A percentile compares a stretch with the other conserved stretches of the same genome.
These are phyloP conservation scores for Urocynchramus pylzowi DNA, from an alignment of 2,113 vertebrate genomes.

Conservation along the genomic window DNA sequence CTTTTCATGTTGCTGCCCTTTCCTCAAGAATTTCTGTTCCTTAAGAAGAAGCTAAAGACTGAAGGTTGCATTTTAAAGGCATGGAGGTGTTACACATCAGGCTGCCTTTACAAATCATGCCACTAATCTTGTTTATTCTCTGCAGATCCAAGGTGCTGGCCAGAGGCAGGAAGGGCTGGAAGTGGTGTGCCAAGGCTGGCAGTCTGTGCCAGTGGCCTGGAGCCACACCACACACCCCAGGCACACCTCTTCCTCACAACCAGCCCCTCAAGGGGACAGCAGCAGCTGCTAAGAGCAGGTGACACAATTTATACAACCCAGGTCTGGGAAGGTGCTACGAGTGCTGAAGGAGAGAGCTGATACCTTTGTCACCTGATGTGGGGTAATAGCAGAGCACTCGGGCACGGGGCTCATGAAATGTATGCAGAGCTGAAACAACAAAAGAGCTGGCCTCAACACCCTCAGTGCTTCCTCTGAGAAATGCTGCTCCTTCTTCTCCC, in stretches of 20 bases:
- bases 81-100: background rate
- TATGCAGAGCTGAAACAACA: background rate
- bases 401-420: background rate
- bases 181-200: background rate
- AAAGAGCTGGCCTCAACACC: background rate
- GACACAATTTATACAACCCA: background rate
- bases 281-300: background rate
- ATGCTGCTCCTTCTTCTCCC: background rate
- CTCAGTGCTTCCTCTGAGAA: background rate
- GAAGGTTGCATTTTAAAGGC: background rate
- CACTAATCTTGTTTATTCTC: background rate
- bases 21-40: background rate
- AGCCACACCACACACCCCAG: background rate
- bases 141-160: background rate
- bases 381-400: background rate
- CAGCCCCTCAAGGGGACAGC: background rate
- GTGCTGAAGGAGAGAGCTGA: accelerated
- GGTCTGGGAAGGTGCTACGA: background rate
- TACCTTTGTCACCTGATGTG: background rate
- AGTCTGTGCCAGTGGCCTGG: background rate
- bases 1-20: background rate
- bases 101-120: background rate
- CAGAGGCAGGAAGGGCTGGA: background rate
- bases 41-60: background rate
- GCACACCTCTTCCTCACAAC: accelerated